Conservation (phyloP, 2,113 vertebrate species). For the Embiotoca jacksoni region DNA sequence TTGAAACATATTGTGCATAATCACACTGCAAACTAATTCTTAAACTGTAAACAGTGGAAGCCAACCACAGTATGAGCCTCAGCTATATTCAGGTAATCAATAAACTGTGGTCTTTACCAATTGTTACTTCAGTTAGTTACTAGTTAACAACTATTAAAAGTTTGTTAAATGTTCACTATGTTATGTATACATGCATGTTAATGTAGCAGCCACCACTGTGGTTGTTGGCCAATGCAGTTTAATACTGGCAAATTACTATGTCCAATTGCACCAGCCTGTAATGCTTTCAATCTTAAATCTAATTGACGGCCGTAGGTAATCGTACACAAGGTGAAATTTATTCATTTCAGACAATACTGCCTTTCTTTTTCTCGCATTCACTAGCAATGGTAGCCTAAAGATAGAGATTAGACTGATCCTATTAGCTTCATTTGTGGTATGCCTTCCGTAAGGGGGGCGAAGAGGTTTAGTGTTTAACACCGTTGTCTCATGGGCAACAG, state of each 20-base stretch:
- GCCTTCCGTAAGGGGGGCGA: neutral
- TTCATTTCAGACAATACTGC: neutral
- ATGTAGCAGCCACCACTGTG: too few relatives aligned
- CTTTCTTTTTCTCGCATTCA: neutral
- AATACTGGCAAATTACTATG: neutral
- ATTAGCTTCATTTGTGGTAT: slow-evolving; percentile 16
- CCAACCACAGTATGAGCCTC: too few relatives aligned
- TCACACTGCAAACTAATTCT: too few relatives aligned
- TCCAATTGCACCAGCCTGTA: neutral
- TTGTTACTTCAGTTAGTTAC: too few relatives aligned
- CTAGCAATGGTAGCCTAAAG: neutral
- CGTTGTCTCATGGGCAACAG: neutral
- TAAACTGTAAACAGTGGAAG: too few relatives aligned
- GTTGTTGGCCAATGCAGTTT: neutral
- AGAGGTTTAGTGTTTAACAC: neutral
- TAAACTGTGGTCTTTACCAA: too few relatives aligned
- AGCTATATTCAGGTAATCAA: too few relatives aligned
- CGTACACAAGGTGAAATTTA: neutral
- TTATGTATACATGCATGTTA: too few relatives aligned
- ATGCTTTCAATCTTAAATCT: neutral
- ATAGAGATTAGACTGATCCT: slow-evolving; percentile 15
- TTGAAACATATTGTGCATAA: too few relatives aligned
- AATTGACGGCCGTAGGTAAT: neutral
- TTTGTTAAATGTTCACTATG: too few relatives aligned
- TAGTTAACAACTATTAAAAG: too few relatives aligned